Evolutionary conservation across 2,113 vertebrate genomes (phyloP).

Genomic region (Loxodonta africana): DNA sequence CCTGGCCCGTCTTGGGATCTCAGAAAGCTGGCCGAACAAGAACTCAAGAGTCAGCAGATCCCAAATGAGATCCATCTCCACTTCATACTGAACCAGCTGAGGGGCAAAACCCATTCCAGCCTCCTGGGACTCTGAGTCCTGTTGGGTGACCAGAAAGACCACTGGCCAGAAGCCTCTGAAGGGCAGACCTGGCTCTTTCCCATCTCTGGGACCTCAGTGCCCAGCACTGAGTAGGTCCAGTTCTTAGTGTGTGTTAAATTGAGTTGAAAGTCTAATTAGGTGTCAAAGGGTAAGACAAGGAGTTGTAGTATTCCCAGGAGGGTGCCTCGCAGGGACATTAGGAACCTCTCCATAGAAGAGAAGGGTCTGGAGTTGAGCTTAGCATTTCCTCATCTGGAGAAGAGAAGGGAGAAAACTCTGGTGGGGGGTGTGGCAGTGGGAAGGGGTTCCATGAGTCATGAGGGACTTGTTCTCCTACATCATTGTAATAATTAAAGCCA

Average conservation of each 20-base stretch:
- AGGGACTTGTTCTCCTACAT: background rate
- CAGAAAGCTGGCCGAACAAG: constrained; percentile 58
- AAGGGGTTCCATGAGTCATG: background rate
- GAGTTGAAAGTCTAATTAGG: constrained; percentile 1
- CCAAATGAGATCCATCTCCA: background rate
- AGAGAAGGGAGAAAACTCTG: background rate
- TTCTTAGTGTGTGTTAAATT: background rate
- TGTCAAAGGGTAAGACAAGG: background rate
- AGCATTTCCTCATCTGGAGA: background rate
- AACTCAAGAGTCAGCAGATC: background rate
- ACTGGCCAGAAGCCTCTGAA: background rate
- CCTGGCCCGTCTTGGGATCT: constrained; percentile 36
- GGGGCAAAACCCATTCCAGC: background rate
- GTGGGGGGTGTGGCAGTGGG: background rate
- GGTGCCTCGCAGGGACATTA: background rate
- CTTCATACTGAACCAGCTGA: background rate
- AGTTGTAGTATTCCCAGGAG: background rate
- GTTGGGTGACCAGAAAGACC: background rate
- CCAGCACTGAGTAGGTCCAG: background rate
- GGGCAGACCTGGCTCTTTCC: background rate
- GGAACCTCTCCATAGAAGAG: background rate
- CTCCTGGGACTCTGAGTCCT: background rate
- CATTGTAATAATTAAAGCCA: background rate
- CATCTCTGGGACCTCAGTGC: background rate
- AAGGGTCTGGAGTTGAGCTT: background rate